Evolutionary conservation across 2,888 invertebrate genomes (phyloP).

Genomic region (Drosophila hawaiiensis): DNA sequence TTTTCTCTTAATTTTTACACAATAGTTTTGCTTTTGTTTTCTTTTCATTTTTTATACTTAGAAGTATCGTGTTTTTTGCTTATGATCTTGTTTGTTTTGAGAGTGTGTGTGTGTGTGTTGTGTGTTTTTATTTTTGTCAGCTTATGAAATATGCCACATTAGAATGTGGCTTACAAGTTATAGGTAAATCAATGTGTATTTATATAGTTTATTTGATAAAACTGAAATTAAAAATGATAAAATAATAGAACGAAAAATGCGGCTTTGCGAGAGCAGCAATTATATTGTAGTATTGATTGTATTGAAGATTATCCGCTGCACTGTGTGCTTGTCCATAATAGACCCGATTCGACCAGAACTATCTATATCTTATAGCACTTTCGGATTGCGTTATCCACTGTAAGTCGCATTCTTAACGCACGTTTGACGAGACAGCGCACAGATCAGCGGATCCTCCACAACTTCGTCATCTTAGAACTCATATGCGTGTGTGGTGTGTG

Average conservation of each 20-base stretch:
- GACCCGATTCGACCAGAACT: not conserved
- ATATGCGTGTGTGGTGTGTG: not conserved
- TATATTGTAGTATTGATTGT: conserved; percentile 13
- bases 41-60: conserved; percentile 51
- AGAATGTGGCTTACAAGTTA: conserved; percentile 44
- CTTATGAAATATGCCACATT: conserved; percentile 46
- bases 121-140: conserved; percentile 28
- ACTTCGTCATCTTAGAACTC: conserved; percentile 72
- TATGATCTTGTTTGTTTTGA: conserved; percentile 19
- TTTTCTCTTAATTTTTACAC: conserved; percentile 44
- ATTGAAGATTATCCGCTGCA: conserved; percentile 19
- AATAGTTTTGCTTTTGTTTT: conserved; percentile 25
- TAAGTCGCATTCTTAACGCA: conserved; percentile 5
- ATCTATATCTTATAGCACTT: conserved; percentile 3
- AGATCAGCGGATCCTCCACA: conserved; percentile 47
- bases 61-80: conserved; percentile 30
- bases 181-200: conserved; percentile 49
- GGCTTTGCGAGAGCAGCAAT: conserved; percentile 56
- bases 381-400: not conserved
- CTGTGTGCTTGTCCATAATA: conserved; percentile 9
- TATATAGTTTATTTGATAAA: conserved; percentile 74
- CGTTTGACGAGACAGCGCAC: conserved; percentile 48
- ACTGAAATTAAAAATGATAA: conserved; percentile 68
- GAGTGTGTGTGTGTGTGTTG: conserved; percentile 24
- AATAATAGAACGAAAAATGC: conserved; percentile 64